These are phyloP conservation scores for Hipparchia semele DNA, from an alignment of 2,888 invertebrate genomes.

Conservation along the genomic window DNA sequence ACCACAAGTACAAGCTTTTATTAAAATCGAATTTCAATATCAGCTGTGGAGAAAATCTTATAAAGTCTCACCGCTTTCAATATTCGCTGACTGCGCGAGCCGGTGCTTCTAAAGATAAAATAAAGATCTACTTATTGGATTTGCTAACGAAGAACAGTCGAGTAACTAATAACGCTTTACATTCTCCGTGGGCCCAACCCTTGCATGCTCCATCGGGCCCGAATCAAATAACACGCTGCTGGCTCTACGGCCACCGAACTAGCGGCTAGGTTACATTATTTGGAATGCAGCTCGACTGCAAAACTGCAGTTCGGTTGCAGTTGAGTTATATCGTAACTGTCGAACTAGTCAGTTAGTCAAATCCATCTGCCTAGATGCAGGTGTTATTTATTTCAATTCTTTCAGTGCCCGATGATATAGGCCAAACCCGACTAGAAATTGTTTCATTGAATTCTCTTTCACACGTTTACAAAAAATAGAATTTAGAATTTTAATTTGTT, in stretches of 20 bases:
- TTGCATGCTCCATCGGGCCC: constrained; percentile 5
- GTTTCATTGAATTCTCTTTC: no score
- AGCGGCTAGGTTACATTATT: not conserved
- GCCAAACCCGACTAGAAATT: no score
- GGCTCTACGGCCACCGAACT: constrained; percentile 7
- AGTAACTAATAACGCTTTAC: constrained; percentile 21
- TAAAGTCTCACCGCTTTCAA: not conserved
- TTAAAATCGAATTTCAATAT: constrained; percentile 12
- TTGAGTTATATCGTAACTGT: no score
- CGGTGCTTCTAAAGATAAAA: not conserved
- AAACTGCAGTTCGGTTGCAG: no score
- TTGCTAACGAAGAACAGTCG: constrained; percentile 21
- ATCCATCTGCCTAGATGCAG: no score
- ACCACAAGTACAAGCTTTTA: not conserved
- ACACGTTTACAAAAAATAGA: no score
- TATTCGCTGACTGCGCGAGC: not conserved
- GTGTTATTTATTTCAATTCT: no score
- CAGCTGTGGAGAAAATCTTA: constrained; percentile 5
- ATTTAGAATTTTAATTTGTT: no score
- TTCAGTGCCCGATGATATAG: no score
- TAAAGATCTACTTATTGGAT: constrained; percentile 16
- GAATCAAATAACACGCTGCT: constrained; percentile 20
- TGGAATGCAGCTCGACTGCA: no score
- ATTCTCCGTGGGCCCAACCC: constrained; percentile 19
- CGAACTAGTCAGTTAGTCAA: no score